Evolutionary conservation across 2,113 vertebrate species (phyloP), one percentile per base, ranked within the genome.

Genomic region (Hirundichthys speculiger): DNA sequence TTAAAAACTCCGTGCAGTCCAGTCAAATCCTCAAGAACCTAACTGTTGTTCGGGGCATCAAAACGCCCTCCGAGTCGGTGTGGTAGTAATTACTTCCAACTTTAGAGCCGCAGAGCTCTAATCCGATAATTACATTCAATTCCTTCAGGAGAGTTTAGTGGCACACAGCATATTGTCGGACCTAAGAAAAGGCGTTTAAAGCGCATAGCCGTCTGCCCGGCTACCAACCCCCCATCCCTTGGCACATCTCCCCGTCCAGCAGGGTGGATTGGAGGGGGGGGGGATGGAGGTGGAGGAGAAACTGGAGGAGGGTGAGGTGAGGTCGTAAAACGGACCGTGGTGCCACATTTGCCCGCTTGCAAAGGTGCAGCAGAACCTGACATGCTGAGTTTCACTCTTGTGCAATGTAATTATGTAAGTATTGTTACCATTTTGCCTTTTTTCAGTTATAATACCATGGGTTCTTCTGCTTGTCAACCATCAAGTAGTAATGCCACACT

Each of bases 121-220:
- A 93, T 93, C 92, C 91, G 60, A 76, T 93, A 91, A 93, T 90
- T 81, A 83, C 89, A 84, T 90, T 91, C 89, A 74, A 83, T 58
- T 85, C 85, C 84, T 45, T 88, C 83, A 82, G 84, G 76, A 86
- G 90, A 84, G 87, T 91, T 90, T 86, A 92, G 86, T 73, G 77
- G 67, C 85, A 76, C 83, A 86, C 87, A 86, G 79, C 90, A 90
- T 88, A 89, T 82, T 87, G 87, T 55, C 39, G 30, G 83, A 72
- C 77, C 86, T 77, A 84, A 90, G 87, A 85, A 88, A 85, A 90
- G 87, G 82, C 81, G 75, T 89, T 86, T 87, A 90, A 86, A 83
- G 85, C 52, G 53, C 69, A 73, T 13, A 47, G 56, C 86, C 83
- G 89, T 92, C 88, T 91, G 90, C 63, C 82, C 39, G 63, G 47